Evolutionary conservation across 2,888 invertebrate species (phyloP), one percentile per base, ranked within the genome.

Genomic region (Stictocephala bisonia): DNA sequence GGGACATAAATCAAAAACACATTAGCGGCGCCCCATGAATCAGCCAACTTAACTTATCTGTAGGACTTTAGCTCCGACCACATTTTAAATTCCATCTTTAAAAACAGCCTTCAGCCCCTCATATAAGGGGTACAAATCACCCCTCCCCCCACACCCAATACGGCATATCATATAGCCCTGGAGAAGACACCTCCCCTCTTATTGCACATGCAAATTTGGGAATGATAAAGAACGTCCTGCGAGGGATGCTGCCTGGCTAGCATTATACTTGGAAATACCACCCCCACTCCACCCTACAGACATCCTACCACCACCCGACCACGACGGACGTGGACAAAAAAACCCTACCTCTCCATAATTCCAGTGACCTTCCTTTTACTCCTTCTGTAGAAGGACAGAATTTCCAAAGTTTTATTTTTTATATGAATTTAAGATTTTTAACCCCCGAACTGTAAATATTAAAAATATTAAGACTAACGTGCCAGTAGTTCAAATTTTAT

Each of bases 21-120:
- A 68, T 68, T 68, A 68, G 50, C 35, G 51, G 27, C 29, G 56
- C n/a, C n/a, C n/a, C 27, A 26, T 48, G 48, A 67, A 67, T 51
- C 51, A 68, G n/a, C 20, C 29, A 51, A 50, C 31, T 68, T 67
- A 64, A 50, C 60, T 71, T 71, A 71, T 71, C 71, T 64, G 24
- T 41, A 44, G 64, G 64, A 64, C 64, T 71, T 50, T 50, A 13
- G 40, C 35, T 22, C 64, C 35, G 24, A 27, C 31, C 64, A 29
- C 64, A 64, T 60, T 64, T 71, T 50, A 64, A 35, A 71, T 64
- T 71, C 64, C 71, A 48, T 71, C 71, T 64, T 71, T 67, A 67
- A 67, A 67, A 67, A 48, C 29, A 41, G 48, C 67, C 50, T 68
- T 51, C 51, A 35, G 31, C 27, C 51, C 51, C 50, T 68, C 68